These are phyloP conservation scores for Glareola pratincola DNA, from an alignment of 2,113 vertebrate genomes.

Conservation along the genomic window DNA sequence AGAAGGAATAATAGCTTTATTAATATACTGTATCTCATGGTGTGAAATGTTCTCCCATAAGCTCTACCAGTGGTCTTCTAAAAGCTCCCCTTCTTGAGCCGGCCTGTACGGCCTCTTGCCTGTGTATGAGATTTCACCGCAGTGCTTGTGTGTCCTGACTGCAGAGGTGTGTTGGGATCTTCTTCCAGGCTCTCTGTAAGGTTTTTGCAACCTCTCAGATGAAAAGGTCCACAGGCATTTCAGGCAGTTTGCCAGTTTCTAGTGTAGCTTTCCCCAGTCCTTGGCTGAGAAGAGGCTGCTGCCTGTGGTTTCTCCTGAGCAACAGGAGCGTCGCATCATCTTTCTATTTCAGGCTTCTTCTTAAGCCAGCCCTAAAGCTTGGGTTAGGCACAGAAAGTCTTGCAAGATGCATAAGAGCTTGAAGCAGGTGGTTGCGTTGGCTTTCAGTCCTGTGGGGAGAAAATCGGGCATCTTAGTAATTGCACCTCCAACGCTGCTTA, in stretches of 20 bases:
- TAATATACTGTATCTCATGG: neutral
- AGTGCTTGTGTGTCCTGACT: neutral
- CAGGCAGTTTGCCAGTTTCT: neutral
- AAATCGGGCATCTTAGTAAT: neutral
- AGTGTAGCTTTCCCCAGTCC: neutral
- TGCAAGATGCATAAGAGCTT: neutral
- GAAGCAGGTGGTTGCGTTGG: neutral
- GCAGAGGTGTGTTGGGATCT: neutral
- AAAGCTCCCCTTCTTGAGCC: neutral
- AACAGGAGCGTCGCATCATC: fast-evolving
- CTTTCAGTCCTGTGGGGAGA: neutral
- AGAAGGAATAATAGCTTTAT: neutral
- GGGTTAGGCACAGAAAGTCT: neutral
- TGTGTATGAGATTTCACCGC: neutral
- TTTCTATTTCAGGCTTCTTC: neutral
- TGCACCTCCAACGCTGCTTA: neutral
- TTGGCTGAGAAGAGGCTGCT: neutral
- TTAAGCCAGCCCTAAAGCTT: neutral
- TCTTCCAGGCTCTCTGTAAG: neutral
- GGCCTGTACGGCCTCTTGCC: neutral
- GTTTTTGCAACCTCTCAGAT: neutral
- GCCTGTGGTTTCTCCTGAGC: neutral
- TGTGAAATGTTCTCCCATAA: neutral
- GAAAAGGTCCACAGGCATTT: neutral
- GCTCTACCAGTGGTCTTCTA: neutral